Evolutionary conservation across 2,888 invertebrate species (phyloP).

Genomic region (Sicus ferrugineus): DNA sequence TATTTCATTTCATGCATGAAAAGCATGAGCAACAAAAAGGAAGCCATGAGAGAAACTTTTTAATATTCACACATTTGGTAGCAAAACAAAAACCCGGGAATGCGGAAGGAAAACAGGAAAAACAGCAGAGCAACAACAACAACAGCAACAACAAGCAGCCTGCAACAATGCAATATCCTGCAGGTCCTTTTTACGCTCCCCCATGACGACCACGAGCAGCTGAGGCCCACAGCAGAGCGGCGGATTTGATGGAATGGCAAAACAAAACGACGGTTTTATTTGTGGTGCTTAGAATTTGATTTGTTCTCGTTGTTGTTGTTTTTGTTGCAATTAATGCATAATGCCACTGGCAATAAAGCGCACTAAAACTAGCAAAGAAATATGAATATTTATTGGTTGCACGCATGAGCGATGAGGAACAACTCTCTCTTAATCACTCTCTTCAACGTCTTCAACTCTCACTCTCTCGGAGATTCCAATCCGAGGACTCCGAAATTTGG

Average conservation of each 20-base stretch:
- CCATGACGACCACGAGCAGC: no score
- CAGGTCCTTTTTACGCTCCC: no score
- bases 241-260: conserved; percentile 25
- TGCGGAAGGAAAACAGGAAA: not conserved
- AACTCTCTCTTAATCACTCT: not conserved
- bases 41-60: conserved; percentile 13
- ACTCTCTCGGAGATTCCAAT: not conserved
- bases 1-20: no score
- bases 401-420: not conserved
- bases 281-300: conserved; percentile 9
- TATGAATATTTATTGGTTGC: not conserved
- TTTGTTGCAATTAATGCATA: not conserved
- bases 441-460: not conserved
- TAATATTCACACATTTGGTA: conserved; percentile 31
- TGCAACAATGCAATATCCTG: conserved; percentile 29
- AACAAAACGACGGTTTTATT: conserved; percentile 3
- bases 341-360: not conserved
- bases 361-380: not conserved
- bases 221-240: no score
- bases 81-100: no score
- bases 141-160: conserved; percentile 5
- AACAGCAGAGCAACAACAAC: not conserved
- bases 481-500: not conserved
- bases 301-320: conserved; percentile 3
- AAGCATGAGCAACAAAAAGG: conserved; percentile 14